These are phyloP conservation scores for Arrhamphus sclerolepis DNA, from an alignment of 2,797 vertebrate genomes.

Conservation along the genomic window DNA sequence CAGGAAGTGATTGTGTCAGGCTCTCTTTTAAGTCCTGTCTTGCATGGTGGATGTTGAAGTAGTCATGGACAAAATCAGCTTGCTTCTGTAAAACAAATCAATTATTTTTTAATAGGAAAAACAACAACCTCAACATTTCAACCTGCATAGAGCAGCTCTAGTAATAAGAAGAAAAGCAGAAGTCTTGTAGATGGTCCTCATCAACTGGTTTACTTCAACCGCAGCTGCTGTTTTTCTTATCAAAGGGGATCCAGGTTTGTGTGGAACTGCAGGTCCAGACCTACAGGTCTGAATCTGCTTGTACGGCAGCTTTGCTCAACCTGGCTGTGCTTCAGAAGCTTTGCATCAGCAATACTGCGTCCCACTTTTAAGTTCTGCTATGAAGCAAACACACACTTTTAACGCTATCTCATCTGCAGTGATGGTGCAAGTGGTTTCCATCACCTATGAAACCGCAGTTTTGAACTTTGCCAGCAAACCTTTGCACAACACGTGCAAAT, in stretches of 20 bases:
- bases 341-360: constrained; percentile 1
- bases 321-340: constrained; percentile 6
- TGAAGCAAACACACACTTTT: constrained; percentile 10
- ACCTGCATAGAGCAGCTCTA: background rate
- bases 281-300: constrained; percentile 19
- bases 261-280: constrained; percentile 22
- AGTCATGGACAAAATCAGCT: background rate
- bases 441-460: background rate
- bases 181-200: constrained; percentile 5
- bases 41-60: background rate
- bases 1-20: constrained; percentile 6
- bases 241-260: constrained; percentile 9
- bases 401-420: background rate
- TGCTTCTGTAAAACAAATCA: background rate
- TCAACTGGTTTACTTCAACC: constrained; percentile 2
- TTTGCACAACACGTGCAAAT: background rate
- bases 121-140: too few species aligned
- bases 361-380: background rate
- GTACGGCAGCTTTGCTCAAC: constrained; percentile 5
- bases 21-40: background rate
- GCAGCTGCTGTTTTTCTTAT: constrained; percentile 16
- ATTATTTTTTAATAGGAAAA: background rate
- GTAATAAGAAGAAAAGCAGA: constrained; percentile 2
- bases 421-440: background rate
- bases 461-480: background rate